Base-by-base conservation (phyloP, 1,140 invertebrate species). In the Lepidurus arcticus region DNA sequence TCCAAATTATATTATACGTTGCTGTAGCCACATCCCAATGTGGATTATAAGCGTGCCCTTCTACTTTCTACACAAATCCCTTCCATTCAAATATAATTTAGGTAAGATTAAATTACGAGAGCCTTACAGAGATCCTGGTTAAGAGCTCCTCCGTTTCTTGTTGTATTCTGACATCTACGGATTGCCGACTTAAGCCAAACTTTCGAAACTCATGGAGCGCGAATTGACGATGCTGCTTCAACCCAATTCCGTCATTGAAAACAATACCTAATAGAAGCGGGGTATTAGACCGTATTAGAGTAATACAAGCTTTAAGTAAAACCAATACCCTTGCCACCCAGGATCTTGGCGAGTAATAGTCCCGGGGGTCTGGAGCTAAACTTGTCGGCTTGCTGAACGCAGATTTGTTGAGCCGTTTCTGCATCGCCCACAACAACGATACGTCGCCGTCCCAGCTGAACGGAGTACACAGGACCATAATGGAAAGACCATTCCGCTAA, bases 141-240 rank as follows among this genome's bases (percentile, higher is more conserved):
- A 79, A n/a, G 24, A 79, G 65, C 24, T 77, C 53, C 0, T 76
- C 45, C 26, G 73, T 26, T 16, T 76, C 79, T 26, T 79, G 42
- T 13, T 79, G 79, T 45, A 79, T 79, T n/a, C 79, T 34, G 8
- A 43, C 43, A n/a, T 79, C 79, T 42, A 79, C 75, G 16, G 75
- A 77, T 16, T 42, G 76, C 45, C 73, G 65, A n/a, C 75, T 75
- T 34, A 79, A 73, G 44, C 79, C 79, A 42, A 79, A 79, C 44
- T 79, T 79, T 7, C 79, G 75, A 74, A 79, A 79, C 44, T 79
- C 79, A n/a, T 79, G 65, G 10, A 77, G 43, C 6, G 77, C 44
- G 42, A 79, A 79, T 11, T 42, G 77, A 8, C 79, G 45, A 44
- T 79, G 79, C 42, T 78, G 76, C 73, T 79, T 79, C 75, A 76